These are phyloP conservation scores for Lasioglossum baleicum DNA, from an alignment of 1,140 invertebrate genomes.

Conservation along the genomic window DNA sequence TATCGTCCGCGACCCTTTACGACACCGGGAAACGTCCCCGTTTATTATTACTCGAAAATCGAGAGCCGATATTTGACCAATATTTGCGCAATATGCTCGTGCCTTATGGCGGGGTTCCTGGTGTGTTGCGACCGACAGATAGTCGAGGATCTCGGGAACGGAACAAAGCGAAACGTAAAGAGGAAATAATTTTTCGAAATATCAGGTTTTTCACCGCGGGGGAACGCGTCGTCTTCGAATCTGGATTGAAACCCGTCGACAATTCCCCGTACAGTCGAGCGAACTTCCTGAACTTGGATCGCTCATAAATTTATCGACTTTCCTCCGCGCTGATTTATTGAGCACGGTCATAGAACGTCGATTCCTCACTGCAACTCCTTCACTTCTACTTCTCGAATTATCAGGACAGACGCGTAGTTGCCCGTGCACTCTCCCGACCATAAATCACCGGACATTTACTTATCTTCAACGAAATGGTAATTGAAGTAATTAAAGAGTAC, in stretches of 20 bases:
- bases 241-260: not conserved
- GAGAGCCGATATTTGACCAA: constrained; percentile 7
- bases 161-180: not conserved
- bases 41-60: constrained; percentile 24
- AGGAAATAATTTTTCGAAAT: not conserved
- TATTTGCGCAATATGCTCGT: constrained; percentile 9
- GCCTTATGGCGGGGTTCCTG: not conserved
- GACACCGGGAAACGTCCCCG: not conserved
- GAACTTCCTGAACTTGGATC: not conserved
- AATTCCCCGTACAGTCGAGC: not conserved
- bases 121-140: not conserved
- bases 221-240: not conserved
- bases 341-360: not conserved
- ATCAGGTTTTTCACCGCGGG: not conserved
- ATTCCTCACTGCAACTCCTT: not conserved
- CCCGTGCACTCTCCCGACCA: no score
- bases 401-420: no score
- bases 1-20: not conserved
- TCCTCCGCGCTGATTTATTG: not conserved
- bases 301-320: not conserved
- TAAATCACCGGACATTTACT: no score
- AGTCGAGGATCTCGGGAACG: not conserved
- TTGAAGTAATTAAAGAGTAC: no score
- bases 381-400: no score
- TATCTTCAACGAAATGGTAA: no score